Evolutionary conservation across 2,797 vertebrate genomes (phyloP).

Genomic region (Pteropus rufus): DNA sequence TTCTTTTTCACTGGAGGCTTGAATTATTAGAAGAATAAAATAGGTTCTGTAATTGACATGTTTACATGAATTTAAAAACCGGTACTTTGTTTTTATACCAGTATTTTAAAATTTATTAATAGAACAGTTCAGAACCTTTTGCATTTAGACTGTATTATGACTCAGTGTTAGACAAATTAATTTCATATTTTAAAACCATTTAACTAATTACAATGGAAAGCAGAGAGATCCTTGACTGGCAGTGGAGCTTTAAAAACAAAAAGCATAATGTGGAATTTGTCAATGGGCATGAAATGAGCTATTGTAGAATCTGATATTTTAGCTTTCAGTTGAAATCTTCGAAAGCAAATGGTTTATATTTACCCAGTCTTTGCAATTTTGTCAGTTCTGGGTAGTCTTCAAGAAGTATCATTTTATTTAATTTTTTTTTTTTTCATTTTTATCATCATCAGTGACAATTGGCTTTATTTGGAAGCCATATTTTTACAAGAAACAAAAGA

Average conservation of each 20-base stretch:
- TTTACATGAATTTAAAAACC: slow-evolving; percentile 25
- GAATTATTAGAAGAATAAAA: slow-evolving; percentile 10
- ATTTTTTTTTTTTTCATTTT: slow-evolving; percentile 30
- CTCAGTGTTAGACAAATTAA: not conserved
- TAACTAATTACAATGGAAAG: not conserved
- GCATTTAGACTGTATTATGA: slow-evolving; percentile 27
- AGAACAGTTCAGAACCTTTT: not conserved
- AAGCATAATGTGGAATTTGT: not conserved
- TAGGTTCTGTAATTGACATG: not conserved
- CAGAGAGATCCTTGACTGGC: not conserved
- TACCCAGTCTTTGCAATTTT: not conserved
- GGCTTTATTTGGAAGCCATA: slow-evolving; percentile 10
- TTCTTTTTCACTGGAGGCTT: not conserved
- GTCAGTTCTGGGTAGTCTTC: not conserved
- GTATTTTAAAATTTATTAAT: not conserved
- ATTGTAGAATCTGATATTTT: not conserved
- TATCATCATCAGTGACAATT: not conserved
- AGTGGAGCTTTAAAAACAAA: not conserved
- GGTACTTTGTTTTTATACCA: not conserved
- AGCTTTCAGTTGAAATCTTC: not conserved
- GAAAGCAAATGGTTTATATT: not conserved
- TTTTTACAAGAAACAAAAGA: not conserved
- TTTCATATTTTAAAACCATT: slow-evolving; percentile 29
- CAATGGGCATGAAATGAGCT: not conserved
- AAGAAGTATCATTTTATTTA: not conserved